These are phyloP conservation scores for Panopea generosa DNA, from an alignment of 2,888 invertebrate genomes.

Conservation along the genomic window DNA sequence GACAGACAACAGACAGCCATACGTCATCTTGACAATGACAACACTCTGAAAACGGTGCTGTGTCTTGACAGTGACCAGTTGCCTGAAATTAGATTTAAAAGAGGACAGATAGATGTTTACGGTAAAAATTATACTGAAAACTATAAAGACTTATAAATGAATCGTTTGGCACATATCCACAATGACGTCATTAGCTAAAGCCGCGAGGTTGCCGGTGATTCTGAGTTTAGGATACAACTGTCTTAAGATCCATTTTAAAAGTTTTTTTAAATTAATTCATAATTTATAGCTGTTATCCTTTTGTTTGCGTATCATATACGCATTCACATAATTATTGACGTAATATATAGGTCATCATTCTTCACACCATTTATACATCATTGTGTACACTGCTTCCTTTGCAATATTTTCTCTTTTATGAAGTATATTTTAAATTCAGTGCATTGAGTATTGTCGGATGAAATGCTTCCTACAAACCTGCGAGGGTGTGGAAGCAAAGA, in stretches of 20 bases:
- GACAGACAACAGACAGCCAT: not conserved
- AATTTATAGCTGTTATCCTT: not conserved
- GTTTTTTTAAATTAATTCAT: not conserved
- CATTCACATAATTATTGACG: no score
- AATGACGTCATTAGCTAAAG: slow-evolving; percentile 23
- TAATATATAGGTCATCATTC: no score
- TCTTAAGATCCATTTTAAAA: not conserved
- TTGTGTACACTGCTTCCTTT: no score
- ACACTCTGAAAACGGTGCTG: no score
- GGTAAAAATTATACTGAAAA: no score
- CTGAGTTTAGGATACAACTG: slow-evolving; percentile 4
- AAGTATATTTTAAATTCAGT: no score
- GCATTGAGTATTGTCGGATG: not conserved
- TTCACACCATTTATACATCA: no score
- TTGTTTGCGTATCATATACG: not conserved
- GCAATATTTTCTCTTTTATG: no score
- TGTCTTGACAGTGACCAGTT: slow-evolving; percentile 5
- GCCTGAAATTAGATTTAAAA: no score
- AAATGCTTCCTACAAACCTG: not conserved
- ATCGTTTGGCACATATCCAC: not conserved
- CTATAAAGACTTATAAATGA: not conserved
- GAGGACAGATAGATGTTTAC: no score
- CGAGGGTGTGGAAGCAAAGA: not conserved
- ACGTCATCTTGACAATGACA: slow-evolving; percentile 7
- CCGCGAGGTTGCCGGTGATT: slow-evolving; percentile 18